Conservation (phyloP, 2,888 invertebrate genomes). For the Hypselothyrea guttata region DNA sequence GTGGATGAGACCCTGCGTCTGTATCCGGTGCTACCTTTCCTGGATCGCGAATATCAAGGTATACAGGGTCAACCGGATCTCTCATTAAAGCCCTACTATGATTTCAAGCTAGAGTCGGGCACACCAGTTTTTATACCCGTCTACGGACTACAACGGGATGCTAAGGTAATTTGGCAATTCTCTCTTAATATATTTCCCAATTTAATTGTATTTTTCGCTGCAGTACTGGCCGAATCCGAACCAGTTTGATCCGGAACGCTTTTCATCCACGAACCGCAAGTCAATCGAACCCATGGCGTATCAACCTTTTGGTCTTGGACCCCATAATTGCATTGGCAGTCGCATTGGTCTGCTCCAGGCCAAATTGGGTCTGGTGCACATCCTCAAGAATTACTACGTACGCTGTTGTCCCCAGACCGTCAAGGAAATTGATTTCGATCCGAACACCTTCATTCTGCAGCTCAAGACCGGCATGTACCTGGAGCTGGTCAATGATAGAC, state of each 20-base stretch:
- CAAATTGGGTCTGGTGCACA: constrained; percentile 78
- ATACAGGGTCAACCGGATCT: constrained; percentile 50
- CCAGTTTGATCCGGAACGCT: constrained; percentile 80
- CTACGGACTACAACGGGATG: constrained; percentile 79
- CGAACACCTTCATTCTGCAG: constrained; percentile 74
- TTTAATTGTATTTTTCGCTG: too few relatives aligned
- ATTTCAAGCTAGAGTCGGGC: constrained; percentile 71
- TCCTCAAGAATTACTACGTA: constrained; percentile 79
- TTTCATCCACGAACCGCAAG: constrained; percentile 73
- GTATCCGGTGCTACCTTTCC: constrained; percentile 80
- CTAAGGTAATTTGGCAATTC: constrained; percentile 71
- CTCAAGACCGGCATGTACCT: constrained; percentile 66
- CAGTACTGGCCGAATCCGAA: constrained; percentile 79
- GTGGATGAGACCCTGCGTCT: constrained; percentile 79
- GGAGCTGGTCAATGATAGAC: constrained; percentile 73
- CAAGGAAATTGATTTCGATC: constrained; percentile 69
- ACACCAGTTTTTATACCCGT: constrained; percentile 80
- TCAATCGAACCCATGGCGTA: constrained; percentile 69
- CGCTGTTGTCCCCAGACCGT: constrained; percentile 60
- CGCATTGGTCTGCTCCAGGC: constrained; percentile 79
- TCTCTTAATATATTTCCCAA: too few relatives aligned
- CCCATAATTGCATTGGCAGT: constrained; percentile 80
- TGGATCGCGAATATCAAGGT: constrained; percentile 78
- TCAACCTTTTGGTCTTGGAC: constrained; percentile 79
- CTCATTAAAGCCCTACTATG: constrained; percentile 75